Percentiles rank a stretch among this genome's conserved stretches.
phyloP scores from a whole-genome alignment of 1,140 invertebrate genomes.

The Aporrectodea caliginosa region DNA sequence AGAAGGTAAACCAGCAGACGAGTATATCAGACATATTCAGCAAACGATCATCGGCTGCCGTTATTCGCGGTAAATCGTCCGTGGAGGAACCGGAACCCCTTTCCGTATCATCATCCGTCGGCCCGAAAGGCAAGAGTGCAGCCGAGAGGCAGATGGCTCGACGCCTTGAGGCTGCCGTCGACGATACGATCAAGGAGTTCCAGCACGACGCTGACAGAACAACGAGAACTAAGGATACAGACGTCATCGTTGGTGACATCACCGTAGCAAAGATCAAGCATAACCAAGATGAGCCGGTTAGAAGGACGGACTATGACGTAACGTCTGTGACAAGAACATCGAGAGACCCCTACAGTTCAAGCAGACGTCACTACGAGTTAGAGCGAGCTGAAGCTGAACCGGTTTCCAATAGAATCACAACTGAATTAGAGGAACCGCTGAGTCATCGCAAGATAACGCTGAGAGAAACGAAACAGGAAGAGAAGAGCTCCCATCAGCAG shows the following conservation, averaged over 20 bases:
- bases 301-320: too few relatives aligned
- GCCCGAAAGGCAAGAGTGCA: not conserved
- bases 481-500: not conserved
- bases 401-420: not conserved
- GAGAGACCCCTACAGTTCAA: not conserved
- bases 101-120: not conserved
- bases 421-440: not conserved
- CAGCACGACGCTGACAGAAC: not conserved
- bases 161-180: not conserved
- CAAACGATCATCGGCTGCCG: not conserved
- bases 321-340: too few relatives aligned
- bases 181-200: not conserved
- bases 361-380: not conserved
- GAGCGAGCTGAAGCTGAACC: not conserved
- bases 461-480: not conserved
- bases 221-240: not conserved
- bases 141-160: not conserved
- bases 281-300: too few relatives aligned
- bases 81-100: not conserved
- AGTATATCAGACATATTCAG: not conserved
- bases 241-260: not conserved
- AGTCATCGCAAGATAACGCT: not conserved
- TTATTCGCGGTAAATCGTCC: not conserved
- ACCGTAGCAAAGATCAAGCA: too few relatives aligned
- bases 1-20: not conserved